Conservation (phyloP, 2,113 vertebrate genomes). For the sheep (Ovis aries) region ARS-UI_Ramb_v3.0 NC_056054.1:185857501-185858000, state of each 20-base stretch:
- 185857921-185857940: background rate
- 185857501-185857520: background rate
- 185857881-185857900: background rate
- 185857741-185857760: background rate
- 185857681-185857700: background rate
- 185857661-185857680: background rate
- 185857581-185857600: background rate
- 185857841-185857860: background rate
- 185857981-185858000: background rate
- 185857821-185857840: background rate
- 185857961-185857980: background rate
- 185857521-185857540: background rate
- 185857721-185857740: background rate
- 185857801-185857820: background rate
- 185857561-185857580: background rate
- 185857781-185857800: background rate
- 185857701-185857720: background rate
- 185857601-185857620: background rate
- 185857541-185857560: background rate
- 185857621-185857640: background rate
- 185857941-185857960: background rate
- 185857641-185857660: background rate
- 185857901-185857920: background rate
- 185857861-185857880: background rate
- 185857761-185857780: background rate